These are phyloP conservation scores for Platichthys flesus DNA, from an alignment of 2,113 vertebrate genomes.

Conservation along the genomic window DNA sequence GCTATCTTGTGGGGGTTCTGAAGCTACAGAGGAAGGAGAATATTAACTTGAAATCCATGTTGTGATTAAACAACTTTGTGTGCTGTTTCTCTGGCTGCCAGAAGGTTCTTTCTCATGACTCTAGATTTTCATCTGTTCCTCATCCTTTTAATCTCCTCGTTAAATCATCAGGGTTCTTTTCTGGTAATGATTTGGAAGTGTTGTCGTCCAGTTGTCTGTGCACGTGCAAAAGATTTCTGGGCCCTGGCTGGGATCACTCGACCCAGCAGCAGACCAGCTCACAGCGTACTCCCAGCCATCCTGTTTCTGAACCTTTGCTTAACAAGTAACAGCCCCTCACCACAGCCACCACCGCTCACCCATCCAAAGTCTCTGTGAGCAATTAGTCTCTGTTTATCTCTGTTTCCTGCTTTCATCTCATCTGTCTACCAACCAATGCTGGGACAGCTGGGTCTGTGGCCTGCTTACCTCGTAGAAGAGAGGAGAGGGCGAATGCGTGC, in stretches of 20 bases:
- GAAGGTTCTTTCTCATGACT: conserved; percentile 14
- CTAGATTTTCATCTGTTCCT: conserved; percentile 3
- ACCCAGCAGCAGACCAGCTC: background rate
- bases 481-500: conserved; percentile 68
- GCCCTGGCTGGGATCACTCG: conserved; percentile 8
- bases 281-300: conserved; percentile 14
- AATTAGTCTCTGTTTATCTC: conserved; percentile 79
- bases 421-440: conserved; percentile 50
- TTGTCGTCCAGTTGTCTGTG: background rate
- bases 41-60: conserved; percentile 8
- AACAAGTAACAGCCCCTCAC: conserved; percentile 4
- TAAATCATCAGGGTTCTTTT: background rate
- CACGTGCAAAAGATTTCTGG: conserved; percentile 17
- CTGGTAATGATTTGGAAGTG: conserved; percentile 8
- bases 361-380: conserved; percentile 67
- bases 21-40: conserved; percentile 16
- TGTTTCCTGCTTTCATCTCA: conserved; percentile 76
- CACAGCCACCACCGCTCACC: conserved; percentile 31
- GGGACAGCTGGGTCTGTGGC: conserved; percentile 68
- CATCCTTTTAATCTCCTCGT: background rate
- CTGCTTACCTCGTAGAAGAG: conserved; percentile 37
- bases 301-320: conserved; percentile 38
- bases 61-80: conserved; percentile 14
- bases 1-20: background rate
- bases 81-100: conserved; percentile 3